A percentile compares a stretch with the other conserved stretches of the same genome.
Evolutionary conservation across 2,888 invertebrate genomes (phyloP).

Genomic region (Nineta flava): DNA sequence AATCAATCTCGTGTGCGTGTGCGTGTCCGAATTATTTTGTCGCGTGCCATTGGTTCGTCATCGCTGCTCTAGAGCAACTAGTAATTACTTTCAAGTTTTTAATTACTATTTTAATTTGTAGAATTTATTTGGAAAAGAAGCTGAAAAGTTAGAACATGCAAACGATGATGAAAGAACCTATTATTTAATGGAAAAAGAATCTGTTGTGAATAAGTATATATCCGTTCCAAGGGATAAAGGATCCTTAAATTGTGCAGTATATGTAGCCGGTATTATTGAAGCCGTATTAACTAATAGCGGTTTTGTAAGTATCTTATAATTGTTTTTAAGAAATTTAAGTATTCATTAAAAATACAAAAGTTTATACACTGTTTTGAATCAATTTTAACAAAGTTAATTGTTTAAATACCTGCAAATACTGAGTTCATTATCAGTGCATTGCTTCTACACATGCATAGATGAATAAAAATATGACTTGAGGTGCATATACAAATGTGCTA

Average conservation of each 20-base stretch:
- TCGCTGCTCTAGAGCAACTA: too few relatives aligned
- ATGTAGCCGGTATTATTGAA: constrained; percentile 94
- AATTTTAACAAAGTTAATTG: not conserved
- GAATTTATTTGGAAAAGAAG: constrained; percentile 93
- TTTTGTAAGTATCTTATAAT: constrained; percentile 59
- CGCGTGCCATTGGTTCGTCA: too few relatives aligned
- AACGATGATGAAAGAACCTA: constrained; percentile 97
- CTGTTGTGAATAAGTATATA: constrained; percentile 87
- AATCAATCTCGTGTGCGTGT: too few relatives aligned
- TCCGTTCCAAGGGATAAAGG: constrained; percentile 97
- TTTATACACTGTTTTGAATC: not conserved
- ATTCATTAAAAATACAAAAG: not conserved
- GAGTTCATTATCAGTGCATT: too few relatives aligned
- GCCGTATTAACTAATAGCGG: constrained; percentile 87
- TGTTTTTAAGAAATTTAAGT: not conserved
- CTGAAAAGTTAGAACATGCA: constrained; percentile 95
- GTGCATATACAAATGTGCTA: too few relatives aligned
- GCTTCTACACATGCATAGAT: too few relatives aligned
- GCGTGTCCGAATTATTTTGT: too few relatives aligned
- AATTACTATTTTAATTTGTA: constrained; percentile 32
- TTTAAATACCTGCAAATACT: too few relatives aligned
- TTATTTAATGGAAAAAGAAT: constrained; percentile 97
- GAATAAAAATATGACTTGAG: too few relatives aligned
- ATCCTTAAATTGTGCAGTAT: constrained; percentile 94
- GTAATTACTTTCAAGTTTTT: too few relatives aligned